Conservation (phyloP, 2,797 vertebrate genomes). For the Rhincodon typus region DNA sequence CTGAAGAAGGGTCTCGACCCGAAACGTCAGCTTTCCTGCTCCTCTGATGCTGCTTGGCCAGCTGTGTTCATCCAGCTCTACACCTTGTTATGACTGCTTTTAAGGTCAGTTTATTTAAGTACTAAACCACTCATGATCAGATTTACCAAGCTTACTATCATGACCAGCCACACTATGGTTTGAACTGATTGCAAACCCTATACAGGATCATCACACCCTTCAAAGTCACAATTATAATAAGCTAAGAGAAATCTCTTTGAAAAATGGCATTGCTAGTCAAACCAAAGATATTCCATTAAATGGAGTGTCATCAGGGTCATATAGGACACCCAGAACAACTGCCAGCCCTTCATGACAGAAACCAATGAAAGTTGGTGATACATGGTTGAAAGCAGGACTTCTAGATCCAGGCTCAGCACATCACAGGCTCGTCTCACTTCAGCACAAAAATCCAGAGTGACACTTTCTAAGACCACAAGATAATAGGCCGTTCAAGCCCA, state of each 20-base stretch:
- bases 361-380: background rate
- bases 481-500: too few relatives aligned
- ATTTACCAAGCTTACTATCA: background rate
- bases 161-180: background rate
- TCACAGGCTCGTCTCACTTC: background rate
- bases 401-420: background rate
- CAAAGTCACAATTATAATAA: background rate
- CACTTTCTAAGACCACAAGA: too few relatives aligned
- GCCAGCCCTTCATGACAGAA: too few relatives aligned
- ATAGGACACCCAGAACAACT: background rate
- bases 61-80: too few relatives aligned
- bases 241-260: background rate
- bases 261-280: background rate
- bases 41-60: too few relatives aligned
- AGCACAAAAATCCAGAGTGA: background rate
- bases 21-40: too few relatives aligned
- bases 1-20: too few relatives aligned
- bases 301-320: background rate
- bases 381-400: background rate
- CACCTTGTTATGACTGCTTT: too few relatives aligned
- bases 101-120: background rate
- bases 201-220: background rate
- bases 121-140: background rate
- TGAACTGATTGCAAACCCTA: background rate
- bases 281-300: background rate